Evolutionary conservation across 2,888 invertebrate genomes (phyloP), one percentile per base, ranked within the genome.

Genomic region (Drosophila mercatorum): DNA sequence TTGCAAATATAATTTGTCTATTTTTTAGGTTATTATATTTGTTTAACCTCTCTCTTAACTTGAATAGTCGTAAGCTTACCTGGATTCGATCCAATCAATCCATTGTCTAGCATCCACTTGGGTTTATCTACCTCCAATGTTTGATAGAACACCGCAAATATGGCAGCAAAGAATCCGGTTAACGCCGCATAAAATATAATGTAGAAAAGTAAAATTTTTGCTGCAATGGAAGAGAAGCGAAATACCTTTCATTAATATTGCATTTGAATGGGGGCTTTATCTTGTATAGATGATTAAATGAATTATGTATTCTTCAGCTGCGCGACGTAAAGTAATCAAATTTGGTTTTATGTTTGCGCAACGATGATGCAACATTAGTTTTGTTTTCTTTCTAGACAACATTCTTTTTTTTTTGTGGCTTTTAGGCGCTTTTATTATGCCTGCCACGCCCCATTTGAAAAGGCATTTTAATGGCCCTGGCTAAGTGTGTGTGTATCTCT

Each of bases 181-280:
- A 99, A 95, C 89, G 95, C 95, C 80, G 96, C 95, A 94, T 99
- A 99, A 95, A 99, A 99, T 93, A 99, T 95, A 87, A 98, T 93
- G 94, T 99, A 99, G 95, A 99, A 99, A 82, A 98, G 94, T 86
- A 97, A 95, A 93, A 99, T 98, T 94, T 98, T 98, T 83, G 96
- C 98, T 98, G 96, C 78, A 95, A 94, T 92, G 34, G 80, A 56
- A 78, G 43, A 75, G 31, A 34, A 67, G 26, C 58, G 53, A 74
- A 51, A 46, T 17, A 38, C 22, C 11, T 34, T 56, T 11, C 8
- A 60, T 61, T 43, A 43, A 22, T 68, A 52, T 43, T 38, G n/a
- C 14, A 51, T 44, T 22, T 6, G 31, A 12, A 31, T 38, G 5
- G 7, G 8, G 6, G 17, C 2, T 38, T 14, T 10, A 5, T 36